These are phyloP conservation scores for Coenobita brevimanus DNA, from an alignment of 1,140 invertebrate genomes.

Conservation along the genomic window DNA sequence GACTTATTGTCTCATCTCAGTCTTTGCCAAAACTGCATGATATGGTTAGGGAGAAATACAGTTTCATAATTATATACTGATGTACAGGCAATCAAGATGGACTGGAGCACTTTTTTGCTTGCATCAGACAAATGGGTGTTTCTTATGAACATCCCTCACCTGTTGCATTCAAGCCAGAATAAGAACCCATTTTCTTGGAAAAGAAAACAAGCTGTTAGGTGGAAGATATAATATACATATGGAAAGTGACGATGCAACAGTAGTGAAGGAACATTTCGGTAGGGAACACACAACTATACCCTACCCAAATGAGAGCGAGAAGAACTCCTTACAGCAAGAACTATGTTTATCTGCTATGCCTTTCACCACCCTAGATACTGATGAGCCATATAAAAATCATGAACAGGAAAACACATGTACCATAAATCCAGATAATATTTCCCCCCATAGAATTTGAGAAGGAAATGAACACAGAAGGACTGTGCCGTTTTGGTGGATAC, in stretches of 20 bases:
- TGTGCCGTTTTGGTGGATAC: slow-evolving; percentile 6
- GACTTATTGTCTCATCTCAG: slow-evolving; percentile 2
- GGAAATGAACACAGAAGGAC: too few species aligned
- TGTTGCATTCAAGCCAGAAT: not conserved
- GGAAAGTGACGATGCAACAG: too few species aligned
- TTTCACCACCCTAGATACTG: too few species aligned
- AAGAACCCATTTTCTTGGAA: too few species aligned
- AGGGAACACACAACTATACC: too few species aligned
- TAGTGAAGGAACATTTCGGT: not conserved
- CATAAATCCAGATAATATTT: not conserved
- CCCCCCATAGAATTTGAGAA: not conserved
- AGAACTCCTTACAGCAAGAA: too few species aligned
- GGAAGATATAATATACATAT: not conserved
- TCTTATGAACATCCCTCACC: not conserved
- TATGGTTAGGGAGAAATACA: not conserved
- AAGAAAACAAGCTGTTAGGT: not conserved
- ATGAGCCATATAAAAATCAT: too few species aligned
- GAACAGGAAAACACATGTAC: too few species aligned
- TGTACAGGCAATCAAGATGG: not conserved
- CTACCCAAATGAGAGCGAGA: too few species aligned
- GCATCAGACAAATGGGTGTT: not conserved
- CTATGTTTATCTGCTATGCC: too few species aligned
- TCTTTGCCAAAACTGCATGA: not conserved
- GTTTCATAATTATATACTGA: slow-evolving; percentile 3
- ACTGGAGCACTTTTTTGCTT: too few species aligned